Base-by-base conservation (phyloP, 2,113 vertebrate species). In the Rhinoderma darwinii region DNA sequence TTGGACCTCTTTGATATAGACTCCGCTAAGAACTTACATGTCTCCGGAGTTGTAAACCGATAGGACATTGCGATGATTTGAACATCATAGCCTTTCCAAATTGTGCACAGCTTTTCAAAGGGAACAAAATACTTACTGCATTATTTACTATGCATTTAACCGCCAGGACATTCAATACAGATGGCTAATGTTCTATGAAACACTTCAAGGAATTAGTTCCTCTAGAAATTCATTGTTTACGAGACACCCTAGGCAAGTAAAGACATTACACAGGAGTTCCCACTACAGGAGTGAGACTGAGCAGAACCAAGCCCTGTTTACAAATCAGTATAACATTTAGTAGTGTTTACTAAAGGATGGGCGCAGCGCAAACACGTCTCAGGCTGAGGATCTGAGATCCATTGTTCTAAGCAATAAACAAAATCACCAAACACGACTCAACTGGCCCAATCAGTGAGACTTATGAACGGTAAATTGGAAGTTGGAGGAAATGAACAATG, bases 141-240 rank as follows among this genome's bases (percentile, higher is more conserved):
- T 84, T 84, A 61, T 84, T 84, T 84, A 75, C 70, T 75, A 76
- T 84, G 66, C 66, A 51, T 84, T 84, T 74, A 84, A 72, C 72
- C 54, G 37, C 83, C 72, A 61, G 54, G 83, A 61, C 70, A 84
- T 84, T 84, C 54, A 61, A 84, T 84, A 76, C 83, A 84, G 30
- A 84, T 56, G 68, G 68, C 82, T 84, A 56, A 84, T 84, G 50
- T 61, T 74, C 51, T 78, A 25, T 63, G 35, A 61, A 74, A 61
- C 72, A 84, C 83, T 84, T 84, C 72, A 61, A 59, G 83, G 70
- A 75, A 84, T 75, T 76, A 75, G 83, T 43, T 39, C 39, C 51
- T 75, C 39, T 39, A 61, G 54, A 61, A 75, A 84, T 41, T 41
- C 70, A 84, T 84, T 84, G 83, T 84, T 84, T 84, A 84, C 70